Base-by-base conservation (phyloP, 1,140 invertebrate species). In the Eriosoma lanigerum region DNA sequence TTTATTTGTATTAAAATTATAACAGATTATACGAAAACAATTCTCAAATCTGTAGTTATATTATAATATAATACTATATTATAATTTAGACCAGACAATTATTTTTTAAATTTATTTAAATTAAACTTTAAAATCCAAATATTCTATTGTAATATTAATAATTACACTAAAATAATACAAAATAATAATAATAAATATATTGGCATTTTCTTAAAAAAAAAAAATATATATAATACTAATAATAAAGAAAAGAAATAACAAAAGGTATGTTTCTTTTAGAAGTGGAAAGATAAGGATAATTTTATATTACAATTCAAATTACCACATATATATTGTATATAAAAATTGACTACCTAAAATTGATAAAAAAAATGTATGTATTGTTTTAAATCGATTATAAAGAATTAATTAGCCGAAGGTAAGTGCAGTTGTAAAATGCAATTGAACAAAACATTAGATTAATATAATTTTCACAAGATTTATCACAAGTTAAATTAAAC, bases 81-180 rank as follows among this genome's bases (percentile, higher is more conserved):
- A 68, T 26, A 48, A 32, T 73, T 32, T 38, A 54, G 54, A 56
- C 26, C n/a, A 73, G 10, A 73, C 29, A 73, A 73, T 46, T 52
- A 73, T 54, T 21, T 73, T 54, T 73, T 54, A 32, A 54, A 54
- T 73, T n/a, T 73, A 73, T 54, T 73, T 54, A 73, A 73, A 73
- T 73, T 54, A 73, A 73, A 73, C 12, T 73, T 19, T 73, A 54
- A n/a, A 73, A 73, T 73, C 13, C 50, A 54, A 73, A 73, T 32
- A 52, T 9, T 73, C 70, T 73, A 73, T 73, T 73, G 24, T 72
- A 72, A 64, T 54, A 54, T 56, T 54, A 73, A 73, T 56, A 73
- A 73, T 32, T 73, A 73, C 13, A 56, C 70, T 73, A 54, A 73
- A 73, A 73, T 73, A 73, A 73, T 73, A 73, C 32, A 73, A 32